Conservation (phyloP, 2,113 vertebrate genomes). For the Pelvicachromis taeniatus region DNA sequence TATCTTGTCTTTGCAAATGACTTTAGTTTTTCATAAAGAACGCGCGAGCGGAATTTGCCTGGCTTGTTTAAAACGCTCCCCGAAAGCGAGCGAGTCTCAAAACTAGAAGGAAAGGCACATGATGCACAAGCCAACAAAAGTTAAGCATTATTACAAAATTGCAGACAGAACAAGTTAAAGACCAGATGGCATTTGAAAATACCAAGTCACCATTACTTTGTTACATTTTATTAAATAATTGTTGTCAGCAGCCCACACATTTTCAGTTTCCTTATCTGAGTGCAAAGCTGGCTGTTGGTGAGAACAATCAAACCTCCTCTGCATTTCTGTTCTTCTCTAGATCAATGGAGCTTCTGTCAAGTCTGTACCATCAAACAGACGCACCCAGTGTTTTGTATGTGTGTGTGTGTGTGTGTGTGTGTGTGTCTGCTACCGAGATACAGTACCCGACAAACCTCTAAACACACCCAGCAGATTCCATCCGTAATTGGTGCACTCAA, state of each 20-base stretch:
- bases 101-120: not conserved
- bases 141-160: not conserved
- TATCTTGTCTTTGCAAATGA: slow-evolving; percentile 43
- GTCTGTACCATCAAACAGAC: not conserved
- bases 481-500: slow-evolving; percentile 14
- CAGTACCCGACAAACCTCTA: not conserved
- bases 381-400: not conserved
- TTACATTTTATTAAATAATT: not conserved
- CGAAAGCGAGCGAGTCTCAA: not conserved
- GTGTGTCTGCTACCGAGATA: not conserved
- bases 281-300: not conserved
- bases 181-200: not conserved
- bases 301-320: slow-evolving; percentile 7
- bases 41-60: slow-evolving; percentile 1
- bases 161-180: not conserved
- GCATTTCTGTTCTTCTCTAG: slow-evolving; percentile 1
- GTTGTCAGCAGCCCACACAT: not conserved
- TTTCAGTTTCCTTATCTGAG: not conserved
- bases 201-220: not conserved
- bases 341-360: not conserved
- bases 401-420: not conserved
- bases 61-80: not conserved
- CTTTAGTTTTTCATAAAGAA: slow-evolving; percentile 26
- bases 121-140: not conserved
- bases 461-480: not conserved